Base-by-base conservation (phyloP, 2,888 invertebrate genomes). In the Mactromeris polynyma region DNA sequence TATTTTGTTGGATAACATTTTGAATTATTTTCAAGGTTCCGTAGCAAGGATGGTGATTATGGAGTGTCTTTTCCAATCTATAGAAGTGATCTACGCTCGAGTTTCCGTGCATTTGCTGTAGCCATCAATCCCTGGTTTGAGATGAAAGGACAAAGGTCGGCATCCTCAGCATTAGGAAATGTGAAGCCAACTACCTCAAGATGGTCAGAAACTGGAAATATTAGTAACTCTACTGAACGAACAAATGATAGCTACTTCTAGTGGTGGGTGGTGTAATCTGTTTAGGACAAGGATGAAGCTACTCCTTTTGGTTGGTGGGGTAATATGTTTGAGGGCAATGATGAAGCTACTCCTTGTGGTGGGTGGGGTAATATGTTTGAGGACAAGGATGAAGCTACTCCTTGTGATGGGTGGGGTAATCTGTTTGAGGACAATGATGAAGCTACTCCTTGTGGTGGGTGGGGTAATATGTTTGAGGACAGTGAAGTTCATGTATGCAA, bases 51-150 rank as follows among this genome's bases (percentile, higher is more conserved):
- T n/a, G 87, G 87, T 31, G 88, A 88, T 21, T 38, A 86, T 9
- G n/a, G 78, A 14, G 38, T 78, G 14, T 14, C 81, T 42, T 86
- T 85, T 46, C 87, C 87, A 4, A 84, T 92, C n/a, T 88, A 92
- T 64, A 64, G 92, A 7, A 81, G 86, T 64, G 90, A 92, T 46
- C 81, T 90, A 21, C 83, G 87, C 38, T 87, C 90, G 17, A 90
- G 90, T 79, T 90, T 92, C 84, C 58, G 85, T 33, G 92, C 89
- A 19, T 88, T 89, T 80, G 90, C 92, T 46, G 77, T 92, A 14
- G 89, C 88, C 38, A 85, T 90, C 78, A 92, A 88, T 40, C 90
- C 89, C 9, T 46, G 86, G 54, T 90, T 79, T 77, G 92, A 90
- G 38, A 88, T 83, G 64, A 80, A 85, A 17, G 73, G 79, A 77